Evolutionary conservation across 2,797 vertebrate species (phyloP), one percentile per base, ranked within the genome.

Genomic region (Tiaroga cobitis): DNA sequence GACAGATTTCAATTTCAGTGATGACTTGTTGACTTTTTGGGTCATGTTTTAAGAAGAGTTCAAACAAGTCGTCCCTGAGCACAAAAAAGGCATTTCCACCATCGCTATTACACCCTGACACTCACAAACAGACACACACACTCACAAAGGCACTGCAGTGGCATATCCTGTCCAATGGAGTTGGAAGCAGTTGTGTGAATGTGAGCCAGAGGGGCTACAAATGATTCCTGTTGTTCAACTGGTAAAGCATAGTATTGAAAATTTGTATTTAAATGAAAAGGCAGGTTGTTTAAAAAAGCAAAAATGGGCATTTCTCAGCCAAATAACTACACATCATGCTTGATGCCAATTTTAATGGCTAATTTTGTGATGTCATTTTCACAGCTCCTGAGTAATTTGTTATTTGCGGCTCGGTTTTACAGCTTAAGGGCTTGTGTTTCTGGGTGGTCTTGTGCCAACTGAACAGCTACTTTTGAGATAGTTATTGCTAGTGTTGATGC

Each of bases 1-100:
- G 77, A 80, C 68, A 85, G 54, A 80, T 80, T 85, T 85, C 83
- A 37, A 80, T 63, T 85, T 85, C 68, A 51, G 56, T 80, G 41
- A 79, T 49, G 68, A 72, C 56, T 65, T 85, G 74, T 84, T 84
- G 76, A 73, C 76, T 80, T 65, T 65, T 80, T 73, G 32, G 54
- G 67, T 43, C 41, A 49, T 65, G 54, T 49, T 72, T 63, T 73
- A 54, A 80, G n/a, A 49, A 18, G 32, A 72, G 49, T 59, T 72
- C 51, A 81, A 70, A 72, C 26, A 80, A 80, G 39, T 39, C 0
- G 15, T n/a, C 76, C 54, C 39, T 72, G 54, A 80, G 68, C 39
- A 80, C 76, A 73, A 70, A 80, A 43, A 63, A 56, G 21, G 3
- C 37, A 24, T 49, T 78, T 43, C 19, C 29, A 59, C 19, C 16